These are phyloP conservation scores for Neodiprion lecontei DNA, from an alignment of 1,140 invertebrate genomes.

Conservation along the genomic window DNA sequence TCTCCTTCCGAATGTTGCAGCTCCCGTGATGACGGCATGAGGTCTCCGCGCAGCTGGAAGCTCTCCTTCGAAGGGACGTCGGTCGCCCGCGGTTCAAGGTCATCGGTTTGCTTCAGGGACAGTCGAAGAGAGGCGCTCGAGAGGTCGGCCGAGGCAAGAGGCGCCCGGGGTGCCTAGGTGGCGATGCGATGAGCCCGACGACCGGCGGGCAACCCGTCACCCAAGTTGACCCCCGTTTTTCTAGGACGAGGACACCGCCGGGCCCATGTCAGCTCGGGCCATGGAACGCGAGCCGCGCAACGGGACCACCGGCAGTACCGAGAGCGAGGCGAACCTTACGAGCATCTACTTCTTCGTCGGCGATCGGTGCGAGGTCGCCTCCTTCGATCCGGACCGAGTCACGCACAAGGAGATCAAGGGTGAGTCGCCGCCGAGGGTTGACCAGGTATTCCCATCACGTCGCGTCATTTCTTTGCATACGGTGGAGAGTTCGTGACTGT, in stretches of 20 bases:
- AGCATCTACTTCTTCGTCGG: conserved; percentile 63
- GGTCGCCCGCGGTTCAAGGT: background rate
- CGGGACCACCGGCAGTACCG: conserved; percentile 45
- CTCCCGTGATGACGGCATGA: background rate
- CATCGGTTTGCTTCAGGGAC: background rate
- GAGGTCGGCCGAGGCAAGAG: conserved; percentile 37
- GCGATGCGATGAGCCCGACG: conserved; percentile 59
- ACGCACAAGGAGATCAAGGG: conserved; percentile 58
- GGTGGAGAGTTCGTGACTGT: too few species aligned
- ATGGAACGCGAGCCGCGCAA: conserved; percentile 57
- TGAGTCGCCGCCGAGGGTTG: conserved; percentile 25
- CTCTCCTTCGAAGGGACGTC: background rate
- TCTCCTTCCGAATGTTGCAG: background rate
- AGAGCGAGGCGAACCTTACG: conserved; percentile 44
- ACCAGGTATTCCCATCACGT: too few species aligned
- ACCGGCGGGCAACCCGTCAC: conserved; percentile 50
- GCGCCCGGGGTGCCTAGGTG: conserved; percentile 45
- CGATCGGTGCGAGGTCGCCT: conserved; percentile 61
- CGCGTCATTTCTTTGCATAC: too few species aligned
- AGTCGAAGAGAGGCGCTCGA: background rate
- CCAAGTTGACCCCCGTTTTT: conserved; percentile 45
- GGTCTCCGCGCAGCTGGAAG: background rate
- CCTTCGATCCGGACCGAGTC: conserved; percentile 59
- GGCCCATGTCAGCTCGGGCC: conserved; percentile 38
- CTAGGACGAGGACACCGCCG: conserved; percentile 24